Evolutionary conservation across 2,888 invertebrate species (phyloP).

Genomic region (Iphiclides podalirius): DNA sequence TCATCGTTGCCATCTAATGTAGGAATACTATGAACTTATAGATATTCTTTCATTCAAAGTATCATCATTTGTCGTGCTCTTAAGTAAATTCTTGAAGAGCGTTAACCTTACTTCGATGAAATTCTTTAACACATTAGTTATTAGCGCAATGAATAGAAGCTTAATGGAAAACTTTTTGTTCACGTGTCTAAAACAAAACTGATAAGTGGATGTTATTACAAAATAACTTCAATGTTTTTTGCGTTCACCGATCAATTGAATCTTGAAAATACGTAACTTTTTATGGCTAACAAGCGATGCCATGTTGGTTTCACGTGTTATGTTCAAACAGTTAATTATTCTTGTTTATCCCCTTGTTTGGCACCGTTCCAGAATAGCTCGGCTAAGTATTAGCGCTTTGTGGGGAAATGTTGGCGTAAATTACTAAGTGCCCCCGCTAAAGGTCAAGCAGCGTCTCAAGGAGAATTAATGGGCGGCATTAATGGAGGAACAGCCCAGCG

Average conservation of each 20-base stretch:
- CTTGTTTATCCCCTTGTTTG: neutral
- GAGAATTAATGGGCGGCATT: neutral
- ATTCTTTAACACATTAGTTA: neutral
- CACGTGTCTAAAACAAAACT: neutral
- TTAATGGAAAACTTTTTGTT: conserved; percentile 1
- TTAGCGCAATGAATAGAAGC: neutral
- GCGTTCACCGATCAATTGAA: neutral
- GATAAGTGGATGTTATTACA: neutral
- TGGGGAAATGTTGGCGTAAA: neutral
- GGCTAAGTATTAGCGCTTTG: neutral
- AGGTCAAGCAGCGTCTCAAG: neutral
- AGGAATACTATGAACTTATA: neutral
- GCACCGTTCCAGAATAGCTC: neutral
- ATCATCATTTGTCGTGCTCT: neutral
- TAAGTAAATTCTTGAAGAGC: neutral
- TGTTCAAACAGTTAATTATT: neutral
- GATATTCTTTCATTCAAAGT: neutral
- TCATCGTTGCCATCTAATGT: too few relatives aligned
- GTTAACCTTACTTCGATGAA: neutral
- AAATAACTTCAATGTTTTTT: neutral
- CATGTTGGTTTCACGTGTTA: neutral
- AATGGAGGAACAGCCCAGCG: neutral
- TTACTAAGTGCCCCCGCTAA: neutral
- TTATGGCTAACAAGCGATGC: neutral
- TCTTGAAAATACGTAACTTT: neutral